These are phyloP conservation scores for Chamaea fasciata DNA, from an alignment of 2,113 vertebrate genomes.

Conservation along the genomic window DNA sequence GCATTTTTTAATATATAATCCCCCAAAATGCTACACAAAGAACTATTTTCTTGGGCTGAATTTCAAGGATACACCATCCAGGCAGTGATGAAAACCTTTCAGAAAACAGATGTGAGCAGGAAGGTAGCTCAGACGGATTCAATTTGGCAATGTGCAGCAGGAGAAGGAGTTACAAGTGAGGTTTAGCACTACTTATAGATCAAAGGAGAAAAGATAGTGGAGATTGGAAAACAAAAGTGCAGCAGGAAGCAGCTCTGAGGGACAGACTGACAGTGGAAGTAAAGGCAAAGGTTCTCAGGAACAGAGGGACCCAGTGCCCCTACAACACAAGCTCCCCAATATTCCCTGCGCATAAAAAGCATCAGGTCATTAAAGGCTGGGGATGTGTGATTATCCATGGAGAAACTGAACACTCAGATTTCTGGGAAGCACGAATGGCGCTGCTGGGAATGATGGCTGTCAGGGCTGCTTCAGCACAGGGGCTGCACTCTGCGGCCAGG, in stretches of 20 bases:
- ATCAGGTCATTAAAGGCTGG: not conserved
- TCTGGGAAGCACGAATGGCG: not conserved
- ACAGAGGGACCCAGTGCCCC: not conserved
- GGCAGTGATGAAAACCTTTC: conserved; percentile 16
- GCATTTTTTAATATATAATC: conserved; percentile 48
- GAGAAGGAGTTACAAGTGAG: not conserved
- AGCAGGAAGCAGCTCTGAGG: not conserved
- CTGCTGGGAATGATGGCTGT: not conserved
- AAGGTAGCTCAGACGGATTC: conserved; percentile 29
- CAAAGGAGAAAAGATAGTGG: not conserved
- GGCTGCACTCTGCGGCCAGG: not conserved
- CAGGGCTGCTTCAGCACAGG: not conserved
- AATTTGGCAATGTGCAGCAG: conserved; percentile 6
- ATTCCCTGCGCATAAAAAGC: not conserved
- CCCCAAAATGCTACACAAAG: not conserved
- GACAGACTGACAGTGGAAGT: not conserved
- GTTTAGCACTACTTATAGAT: not conserved
- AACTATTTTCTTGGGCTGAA: not conserved
- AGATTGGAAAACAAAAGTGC: not conserved
- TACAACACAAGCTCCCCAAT: not conserved
- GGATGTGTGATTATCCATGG: not conserved
- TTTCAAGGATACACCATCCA: not conserved
- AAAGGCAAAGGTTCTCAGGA: not conserved
- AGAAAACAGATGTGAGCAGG: conserved; percentile 20
- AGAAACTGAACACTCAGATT: rapidly evolving